Conservation (phyloP, 2,888 invertebrate genomes). For the Hecatera dysodea region DNA sequence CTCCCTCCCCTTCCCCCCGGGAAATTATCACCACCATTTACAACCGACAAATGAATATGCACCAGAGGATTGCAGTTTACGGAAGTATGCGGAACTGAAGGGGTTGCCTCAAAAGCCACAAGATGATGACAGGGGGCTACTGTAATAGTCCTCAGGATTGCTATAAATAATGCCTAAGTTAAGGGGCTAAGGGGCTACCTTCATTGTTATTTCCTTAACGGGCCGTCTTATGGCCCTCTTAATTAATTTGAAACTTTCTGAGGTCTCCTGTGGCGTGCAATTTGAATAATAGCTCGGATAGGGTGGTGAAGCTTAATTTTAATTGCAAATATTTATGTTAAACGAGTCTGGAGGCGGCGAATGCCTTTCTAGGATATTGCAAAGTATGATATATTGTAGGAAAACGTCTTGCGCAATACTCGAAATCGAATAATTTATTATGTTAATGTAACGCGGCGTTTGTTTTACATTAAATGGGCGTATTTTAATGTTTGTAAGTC, state of each 20-base stretch:
- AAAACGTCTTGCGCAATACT: slow-evolving; percentile 71
- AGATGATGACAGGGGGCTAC: slow-evolving; percentile 82
- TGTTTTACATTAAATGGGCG: slow-evolving; percentile 60
- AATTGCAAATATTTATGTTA: slow-evolving; percentile 91
- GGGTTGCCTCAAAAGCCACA: slow-evolving; percentile 77
- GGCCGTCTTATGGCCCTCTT: slow-evolving; percentile 90
- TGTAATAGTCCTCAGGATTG: slow-evolving; percentile 83
- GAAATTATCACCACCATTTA: slow-evolving; percentile 70
- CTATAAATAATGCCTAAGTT: slow-evolving; percentile 86
- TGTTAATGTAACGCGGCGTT: slow-evolving; percentile 54
- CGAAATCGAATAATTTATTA: slow-evolving; percentile 70
- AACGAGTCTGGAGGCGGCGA: slow-evolving; percentile 80
- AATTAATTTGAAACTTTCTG: slow-evolving; percentile 91
- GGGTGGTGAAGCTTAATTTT: slow-evolving; percentile 89
- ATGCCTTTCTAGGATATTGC: slow-evolving; percentile 80
- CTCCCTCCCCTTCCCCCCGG: slow-evolving; percentile 48
- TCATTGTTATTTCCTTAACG: slow-evolving; percentile 90
- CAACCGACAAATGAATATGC: slow-evolving; percentile 76
- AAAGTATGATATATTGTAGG: slow-evolving; percentile 85
- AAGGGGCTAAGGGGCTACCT: slow-evolving; percentile 81
- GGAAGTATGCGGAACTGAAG: slow-evolving; percentile 75
- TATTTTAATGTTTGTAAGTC: slow-evolving; percentile 30
- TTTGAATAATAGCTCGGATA: slow-evolving; percentile 90
- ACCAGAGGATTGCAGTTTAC: slow-evolving; percentile 74
- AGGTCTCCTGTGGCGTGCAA: slow-evolving; percentile 89